Base-by-base conservation (phyloP, 1,140 invertebrate species). In the Heliconius eleuchia region DNA sequence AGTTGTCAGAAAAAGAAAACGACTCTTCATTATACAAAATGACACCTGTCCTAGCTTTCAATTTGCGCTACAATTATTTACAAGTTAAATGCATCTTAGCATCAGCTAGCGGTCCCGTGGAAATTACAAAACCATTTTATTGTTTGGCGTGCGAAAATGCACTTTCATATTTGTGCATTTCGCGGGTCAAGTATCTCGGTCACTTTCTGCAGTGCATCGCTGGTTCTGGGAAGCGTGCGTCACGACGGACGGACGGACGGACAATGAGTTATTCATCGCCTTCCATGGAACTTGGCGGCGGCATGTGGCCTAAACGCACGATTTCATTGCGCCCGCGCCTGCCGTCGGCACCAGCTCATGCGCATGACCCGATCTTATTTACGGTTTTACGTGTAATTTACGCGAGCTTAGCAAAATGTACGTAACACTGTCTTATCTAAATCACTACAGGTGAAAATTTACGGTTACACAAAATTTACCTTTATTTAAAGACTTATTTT, bases 211-310 rank as follows among this genome's bases (percentile, higher is more conserved):
- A 87, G 80, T 87, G 85, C 85, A 87, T 88, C 87, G 87, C 86
- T 84, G 84, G 86, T 93, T 92, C 92, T 85, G 82, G 86, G 92
- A 93, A 93, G 76, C 86, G 85, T 92, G 91, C 91, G 92, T 94
- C 92, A 94, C 88, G 88, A 84, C 89, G 88, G 87, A 89, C 88
- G 91, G 86, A 91, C 88, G 89, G 78, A 92, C 88, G 85, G 87
- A 94, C 92, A 94, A 94, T 94, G 92, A 91, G 91, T 94, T 94
- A 94, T 93, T 94, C 92, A 94, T 94, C 88, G 90, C 86, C 87
- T 93, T 94, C 91, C 90, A 85, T 81, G 89, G 91, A 94, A 92
- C 80, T 90, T 87, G 87, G 88, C 89, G 89, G 88, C 89, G 92
- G 91, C 91, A 92, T 91, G 89, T 89, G 91, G 86, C 85, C 86